Conservation (phyloP, 2,888 invertebrate species). For the Drosophila paranaensis region DNA sequence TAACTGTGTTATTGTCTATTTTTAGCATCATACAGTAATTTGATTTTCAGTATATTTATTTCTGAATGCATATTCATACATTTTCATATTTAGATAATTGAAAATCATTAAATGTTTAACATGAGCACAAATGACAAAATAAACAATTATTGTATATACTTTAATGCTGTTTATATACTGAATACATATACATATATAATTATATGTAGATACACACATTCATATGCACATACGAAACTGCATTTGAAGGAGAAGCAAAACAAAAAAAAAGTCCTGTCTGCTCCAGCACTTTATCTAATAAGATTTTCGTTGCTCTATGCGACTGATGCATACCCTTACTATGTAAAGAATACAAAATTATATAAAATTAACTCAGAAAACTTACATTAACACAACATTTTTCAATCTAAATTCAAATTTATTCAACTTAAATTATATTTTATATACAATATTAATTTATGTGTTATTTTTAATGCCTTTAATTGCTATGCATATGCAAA, state of each 20-base stretch:
- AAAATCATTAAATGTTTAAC: background rate
- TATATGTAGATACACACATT: background rate
- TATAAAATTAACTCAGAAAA: too few relatives aligned
- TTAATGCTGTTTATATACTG: background rate
- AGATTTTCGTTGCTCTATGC: background rate
- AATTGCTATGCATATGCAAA: background rate
- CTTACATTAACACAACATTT: background rate
- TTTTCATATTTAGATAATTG: conserved; percentile 6
- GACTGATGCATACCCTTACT: conserved; percentile 22
- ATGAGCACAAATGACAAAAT: background rate
- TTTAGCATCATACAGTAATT: conserved; percentile 24
- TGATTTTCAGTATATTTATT: conserved; percentile 1
- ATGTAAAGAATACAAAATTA: background rate
- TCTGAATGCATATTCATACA: conserved; percentile 7
- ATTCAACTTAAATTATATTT: background rate
- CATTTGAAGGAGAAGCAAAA: background rate
- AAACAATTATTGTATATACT: background rate
- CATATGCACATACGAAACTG: background rate
- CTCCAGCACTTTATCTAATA: conserved; percentile 19
- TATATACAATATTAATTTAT: background rate
- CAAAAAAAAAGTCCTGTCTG: conserved; percentile 14
- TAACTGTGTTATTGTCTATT: conserved; percentile 40
- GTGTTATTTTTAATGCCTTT: background rate
- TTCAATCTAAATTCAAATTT: background rate
- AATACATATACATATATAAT: background rate